Evolutionary conservation across 1,140 invertebrate genomes (phyloP).

Genomic region (Drosophila arawakana): DNA sequence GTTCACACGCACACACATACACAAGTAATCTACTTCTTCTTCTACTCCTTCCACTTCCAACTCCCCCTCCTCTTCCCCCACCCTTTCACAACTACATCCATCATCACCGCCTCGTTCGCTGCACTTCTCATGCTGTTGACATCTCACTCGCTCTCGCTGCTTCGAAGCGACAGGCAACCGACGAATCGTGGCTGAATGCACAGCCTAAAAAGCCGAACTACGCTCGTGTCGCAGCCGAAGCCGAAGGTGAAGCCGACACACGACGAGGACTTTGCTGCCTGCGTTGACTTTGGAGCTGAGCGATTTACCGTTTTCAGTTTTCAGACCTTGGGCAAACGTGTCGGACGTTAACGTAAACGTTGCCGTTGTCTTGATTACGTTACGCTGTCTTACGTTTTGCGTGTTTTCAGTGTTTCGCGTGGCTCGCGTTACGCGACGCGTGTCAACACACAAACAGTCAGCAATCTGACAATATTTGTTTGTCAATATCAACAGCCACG

Average conservation of each 20-base stretch:
- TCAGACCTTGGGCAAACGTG: slow-evolving; percentile 78
- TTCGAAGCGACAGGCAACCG: slow-evolving; percentile 37
- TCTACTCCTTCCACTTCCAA: background rate
- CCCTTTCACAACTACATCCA: slow-evolving; percentile 9
- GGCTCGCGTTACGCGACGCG: background rate
- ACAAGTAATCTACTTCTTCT: background rate
- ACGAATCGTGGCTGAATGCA: slow-evolving; percentile 61
- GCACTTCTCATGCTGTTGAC: slow-evolving; percentile 6
- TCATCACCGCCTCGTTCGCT: slow-evolving; percentile 31
- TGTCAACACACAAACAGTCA: slow-evolving; percentile 21
- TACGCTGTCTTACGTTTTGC: slow-evolving; percentile 51
- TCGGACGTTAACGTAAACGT: slow-evolving; percentile 61
- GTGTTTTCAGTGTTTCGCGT: slow-evolving; percentile 9
- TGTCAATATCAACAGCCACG: slow-evolving; percentile 56
- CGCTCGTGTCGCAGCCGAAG: slow-evolving; percentile 37
- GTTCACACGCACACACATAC: slow-evolving; percentile 7
- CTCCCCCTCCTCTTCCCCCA: background rate
- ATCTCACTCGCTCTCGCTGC: slow-evolving; percentile 44
- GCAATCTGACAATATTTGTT: slow-evolving; percentile 68
- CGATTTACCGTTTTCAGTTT: slow-evolving; percentile 64
- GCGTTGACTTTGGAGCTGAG: slow-evolving; percentile 27
- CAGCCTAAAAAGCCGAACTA: slow-evolving; percentile 39
- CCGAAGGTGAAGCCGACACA: slow-evolving; percentile 31
- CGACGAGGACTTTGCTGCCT: slow-evolving; percentile 24
- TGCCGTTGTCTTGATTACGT: slow-evolving; percentile 48